Evolutionary conservation across 2,888 invertebrate genomes (phyloP).

Genomic region (Luperina nickerlii): DNA sequence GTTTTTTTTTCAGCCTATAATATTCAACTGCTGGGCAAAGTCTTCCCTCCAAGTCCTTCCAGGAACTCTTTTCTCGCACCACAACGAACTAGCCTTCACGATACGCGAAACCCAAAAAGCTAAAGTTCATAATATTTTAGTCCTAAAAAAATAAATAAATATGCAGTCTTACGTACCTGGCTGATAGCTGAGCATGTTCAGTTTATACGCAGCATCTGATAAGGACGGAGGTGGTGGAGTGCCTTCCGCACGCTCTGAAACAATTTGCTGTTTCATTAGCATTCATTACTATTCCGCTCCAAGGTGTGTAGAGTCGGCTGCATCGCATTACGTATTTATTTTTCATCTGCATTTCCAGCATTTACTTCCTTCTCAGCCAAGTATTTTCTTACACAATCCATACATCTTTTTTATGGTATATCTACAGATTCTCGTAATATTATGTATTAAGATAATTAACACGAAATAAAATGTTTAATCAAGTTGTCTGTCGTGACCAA

Average conservation of each 20-base stretch:
- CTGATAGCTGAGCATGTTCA: constrained; percentile 95
- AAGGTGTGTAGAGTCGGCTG: neutral
- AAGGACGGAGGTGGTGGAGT: constrained; percentile 91
- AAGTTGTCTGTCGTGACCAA: neutral
- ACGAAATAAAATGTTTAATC: neutral
- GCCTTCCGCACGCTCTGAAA: constrained; percentile 84
- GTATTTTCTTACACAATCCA: neutral
- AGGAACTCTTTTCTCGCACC: too few species aligned
- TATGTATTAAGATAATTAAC: neutral
- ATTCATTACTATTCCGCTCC: neutral
- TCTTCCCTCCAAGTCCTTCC: too few species aligned
- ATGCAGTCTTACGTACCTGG: constrained; percentile 85
- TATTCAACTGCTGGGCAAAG: too few species aligned
- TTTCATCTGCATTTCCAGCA: neutral
- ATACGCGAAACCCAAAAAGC: neutral
- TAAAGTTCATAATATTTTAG: neutral
- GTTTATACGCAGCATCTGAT: constrained; percentile 92
- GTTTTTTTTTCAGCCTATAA: too few species aligned
- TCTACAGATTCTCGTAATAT: neutral
- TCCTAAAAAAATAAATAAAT: neutral
- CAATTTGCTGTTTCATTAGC: neutral
- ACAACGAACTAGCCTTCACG: too few species aligned
- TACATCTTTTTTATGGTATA: neutral
- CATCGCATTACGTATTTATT: too few species aligned
- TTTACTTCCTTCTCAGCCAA: too few species aligned